A percentile compares a stretch with the other conserved stretches of the same genome.
Evolutionary conservation across 2,888 invertebrate genomes (phyloP).

Genomic region (Caenorhabditis sp.): DNA sequence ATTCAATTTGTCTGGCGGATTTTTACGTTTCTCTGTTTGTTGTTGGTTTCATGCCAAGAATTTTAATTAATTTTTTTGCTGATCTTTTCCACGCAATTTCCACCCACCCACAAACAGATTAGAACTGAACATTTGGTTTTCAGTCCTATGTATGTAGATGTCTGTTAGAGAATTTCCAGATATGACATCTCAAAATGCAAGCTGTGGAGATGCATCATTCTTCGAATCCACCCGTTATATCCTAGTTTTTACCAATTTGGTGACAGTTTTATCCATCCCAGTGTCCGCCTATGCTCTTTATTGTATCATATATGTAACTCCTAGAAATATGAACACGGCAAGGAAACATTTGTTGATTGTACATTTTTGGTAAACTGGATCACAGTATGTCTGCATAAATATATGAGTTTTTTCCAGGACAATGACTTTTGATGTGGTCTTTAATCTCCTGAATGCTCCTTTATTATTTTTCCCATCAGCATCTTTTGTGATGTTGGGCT

Average conservation of each 20-base stretch:
- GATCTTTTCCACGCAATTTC: too few relatives aligned
- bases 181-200: not conserved
- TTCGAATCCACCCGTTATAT: conserved; percentile 2
- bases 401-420: not conserved
- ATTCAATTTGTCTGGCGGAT: too few relatives aligned
- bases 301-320: conserved; percentile 14
- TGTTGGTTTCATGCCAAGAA: too few relatives aligned
- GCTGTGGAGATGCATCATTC: not conserved
- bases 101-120: too few relatives aligned
- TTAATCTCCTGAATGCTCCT: conserved; percentile 12
- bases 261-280: conserved; percentile 11
- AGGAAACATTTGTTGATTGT: conserved; percentile 17
- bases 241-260: conserved; percentile 6
- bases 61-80: too few relatives aligned
- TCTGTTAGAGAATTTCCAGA: too few relatives aligned
- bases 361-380: conserved; percentile 14
- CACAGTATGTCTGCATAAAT: too few relatives aligned
- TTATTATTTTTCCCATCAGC: conserved; percentile 21
- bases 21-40: too few relatives aligned
- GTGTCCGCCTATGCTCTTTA: conserved; percentile 11
- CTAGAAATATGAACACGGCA: conserved; percentile 6
- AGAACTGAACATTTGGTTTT: too few relatives aligned
- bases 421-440: conserved; percentile 9
- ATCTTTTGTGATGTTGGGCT: conserved; percentile 9
- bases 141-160: too few relatives aligned